Conservation (phyloP, 2,888 invertebrate species). For the Ectemnius cavifrons region DNA sequence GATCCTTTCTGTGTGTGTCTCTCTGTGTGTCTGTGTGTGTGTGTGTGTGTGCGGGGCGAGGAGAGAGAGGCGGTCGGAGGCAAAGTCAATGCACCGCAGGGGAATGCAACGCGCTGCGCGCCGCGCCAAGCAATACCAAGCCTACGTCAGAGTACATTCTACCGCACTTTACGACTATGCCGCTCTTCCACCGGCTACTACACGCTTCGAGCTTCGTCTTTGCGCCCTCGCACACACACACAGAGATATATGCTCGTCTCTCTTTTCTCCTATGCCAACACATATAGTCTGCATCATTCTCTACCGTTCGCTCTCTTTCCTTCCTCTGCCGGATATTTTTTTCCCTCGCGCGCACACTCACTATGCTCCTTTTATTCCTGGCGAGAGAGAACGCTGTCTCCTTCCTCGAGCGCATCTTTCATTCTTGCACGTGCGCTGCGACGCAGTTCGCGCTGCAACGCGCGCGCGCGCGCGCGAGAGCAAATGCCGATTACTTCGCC, state of each 20-base stretch:
- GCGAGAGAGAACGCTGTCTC: background rate
- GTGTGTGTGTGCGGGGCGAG: too few species aligned
- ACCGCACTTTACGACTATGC: conserved; percentile 61
- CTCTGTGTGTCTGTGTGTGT: too few species aligned
- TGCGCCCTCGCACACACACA: background rate
- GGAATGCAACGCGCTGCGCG: conserved; percentile 72
- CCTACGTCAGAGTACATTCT: conserved; percentile 72
- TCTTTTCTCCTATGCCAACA: conserved; percentile 7
- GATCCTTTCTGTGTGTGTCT: too few species aligned
- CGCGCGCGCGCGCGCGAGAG: conserved; percentile 22
- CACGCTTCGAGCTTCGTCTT: conserved; percentile 21
- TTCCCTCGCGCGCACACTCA: too few species aligned
- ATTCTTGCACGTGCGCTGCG: background rate
- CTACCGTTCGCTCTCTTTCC: conserved; percentile 15
- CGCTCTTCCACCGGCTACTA: conserved; percentile 40
- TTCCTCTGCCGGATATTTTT: background rate
- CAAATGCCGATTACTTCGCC: conserved; percentile 23
- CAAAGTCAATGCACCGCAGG: conserved; percentile 76
- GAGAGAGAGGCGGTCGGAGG: conserved; percentile 34
- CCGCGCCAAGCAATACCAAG: conserved; percentile 67
- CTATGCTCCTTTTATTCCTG: background rate
- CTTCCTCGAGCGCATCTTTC: too few species aligned
- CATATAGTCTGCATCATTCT: background rate
- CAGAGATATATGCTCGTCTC: conserved; percentile 1
- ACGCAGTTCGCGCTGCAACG: conserved; percentile 23